These are phyloP conservation scores for Cottus gobio DNA, from an alignment of 2,113 vertebrate genomes.

Conservation along the genomic window DNA sequence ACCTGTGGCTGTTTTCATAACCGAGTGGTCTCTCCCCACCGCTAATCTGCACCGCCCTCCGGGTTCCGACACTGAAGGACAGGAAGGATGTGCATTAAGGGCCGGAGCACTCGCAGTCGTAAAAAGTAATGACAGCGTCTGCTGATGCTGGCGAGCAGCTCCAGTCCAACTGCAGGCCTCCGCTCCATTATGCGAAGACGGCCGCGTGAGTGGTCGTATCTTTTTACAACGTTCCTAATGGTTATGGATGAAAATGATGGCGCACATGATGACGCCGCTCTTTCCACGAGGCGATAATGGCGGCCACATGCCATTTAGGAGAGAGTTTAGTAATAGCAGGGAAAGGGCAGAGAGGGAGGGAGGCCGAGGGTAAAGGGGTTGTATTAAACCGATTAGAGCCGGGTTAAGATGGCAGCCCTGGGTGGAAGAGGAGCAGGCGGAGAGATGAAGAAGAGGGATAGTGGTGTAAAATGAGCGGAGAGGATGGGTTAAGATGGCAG, in stretches of 20 bases:
- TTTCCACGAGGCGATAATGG: constrained; percentile 72
- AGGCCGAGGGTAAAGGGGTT: constrained; percentile 17
- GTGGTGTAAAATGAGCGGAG: constrained; percentile 58
- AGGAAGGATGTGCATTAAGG: constrained; percentile 77
- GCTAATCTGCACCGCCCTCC: constrained; percentile 31
- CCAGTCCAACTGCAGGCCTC: constrained; percentile 43
- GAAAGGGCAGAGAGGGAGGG: constrained; percentile 35
- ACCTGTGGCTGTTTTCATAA: constrained; percentile 65
- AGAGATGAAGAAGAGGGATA: constrained; percentile 34
- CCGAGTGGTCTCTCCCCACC: constrained; percentile 38
- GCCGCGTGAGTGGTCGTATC: constrained; percentile 67
- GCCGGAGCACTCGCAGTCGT: constrained; percentile 68
- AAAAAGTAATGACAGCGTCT: constrained; percentile 72
- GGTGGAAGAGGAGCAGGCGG: constrained; percentile 34
- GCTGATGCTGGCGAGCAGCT: constrained; percentile 52
- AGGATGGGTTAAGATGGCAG: constrained; percentile 72
- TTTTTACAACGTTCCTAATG: constrained; percentile 78
- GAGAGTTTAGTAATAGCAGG: constrained; percentile 51
- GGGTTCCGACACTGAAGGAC: constrained; percentile 45
- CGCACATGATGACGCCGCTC: constrained; percentile 63
- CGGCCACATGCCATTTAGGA: constrained; percentile 63
- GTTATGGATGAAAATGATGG: constrained; percentile 74
- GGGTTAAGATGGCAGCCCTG: constrained; percentile 52
- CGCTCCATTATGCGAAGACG: constrained; percentile 71
- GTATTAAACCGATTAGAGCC: constrained; percentile 55